phyloP scores from a whole-genome alignment of 30 jellyfish, hydroid and myxozoan genomes.

The Catostylus mosaicus region DNA sequence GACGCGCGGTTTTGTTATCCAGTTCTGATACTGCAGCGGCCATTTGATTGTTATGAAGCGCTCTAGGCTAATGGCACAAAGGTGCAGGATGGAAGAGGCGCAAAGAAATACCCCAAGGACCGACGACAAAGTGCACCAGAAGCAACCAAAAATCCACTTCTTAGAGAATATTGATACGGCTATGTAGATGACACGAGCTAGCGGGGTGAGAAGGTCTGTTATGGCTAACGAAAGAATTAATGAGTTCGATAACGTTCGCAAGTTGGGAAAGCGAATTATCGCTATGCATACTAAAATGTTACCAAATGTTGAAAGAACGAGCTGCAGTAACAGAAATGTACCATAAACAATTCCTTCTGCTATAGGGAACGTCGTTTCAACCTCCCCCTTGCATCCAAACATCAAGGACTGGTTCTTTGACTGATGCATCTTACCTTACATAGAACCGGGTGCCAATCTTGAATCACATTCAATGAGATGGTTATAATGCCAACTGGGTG shows the following conservation, averaged over 20 bases:
- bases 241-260: slow-evolving; percentile 66
- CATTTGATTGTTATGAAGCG: slow-evolving; percentile 69
- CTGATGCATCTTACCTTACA: not conserved
- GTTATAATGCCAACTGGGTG: no score
- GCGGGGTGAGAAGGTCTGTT: slow-evolving; percentile 82
- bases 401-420: slow-evolving; percentile 20
- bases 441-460: no score
- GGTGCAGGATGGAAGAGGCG: slow-evolving; percentile 76
- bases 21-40: slow-evolving; percentile 66
- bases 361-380: slow-evolving; percentile 23
- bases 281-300: slow-evolving; percentile 79
- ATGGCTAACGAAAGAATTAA: slow-evolving; percentile 75
- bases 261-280: slow-evolving; percentile 43
- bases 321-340: slow-evolving; percentile 38
- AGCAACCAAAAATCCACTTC: slow-evolving; percentile 87
- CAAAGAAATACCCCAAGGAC: slow-evolving; percentile 82
- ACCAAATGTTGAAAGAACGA: slow-evolving; percentile 71
- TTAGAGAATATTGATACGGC: slow-evolving; percentile 48
- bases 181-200: slow-evolving; percentile 60
- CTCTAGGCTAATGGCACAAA: slow-evolving; percentile 79
- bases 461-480: no score
- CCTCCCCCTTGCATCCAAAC: slow-evolving; percentile 78
- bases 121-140: slow-evolving; percentile 82
- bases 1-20: slow-evolving; percentile 59
- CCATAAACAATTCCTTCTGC: slow-evolving; percentile 47